These are phyloP conservation scores for Euplexia lucipara DNA, from an alignment of 2,888 invertebrate genomes.

Conservation along the genomic window DNA sequence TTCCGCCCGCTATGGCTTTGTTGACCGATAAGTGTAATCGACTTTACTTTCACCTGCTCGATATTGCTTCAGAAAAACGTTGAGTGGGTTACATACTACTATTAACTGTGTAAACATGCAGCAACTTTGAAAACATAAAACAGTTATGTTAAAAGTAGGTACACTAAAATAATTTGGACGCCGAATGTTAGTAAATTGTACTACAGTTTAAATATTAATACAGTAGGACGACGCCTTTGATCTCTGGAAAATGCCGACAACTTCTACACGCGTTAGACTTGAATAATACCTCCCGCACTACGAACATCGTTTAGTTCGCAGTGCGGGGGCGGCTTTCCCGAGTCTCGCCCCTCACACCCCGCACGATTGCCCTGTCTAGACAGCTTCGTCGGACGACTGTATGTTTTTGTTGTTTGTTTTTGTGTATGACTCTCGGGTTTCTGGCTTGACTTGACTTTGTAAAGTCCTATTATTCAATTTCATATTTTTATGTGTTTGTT, in stretches of 20 bases:
- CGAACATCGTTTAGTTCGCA: no score
- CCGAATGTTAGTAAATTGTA: constrained; percentile 27
- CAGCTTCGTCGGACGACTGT: no score
- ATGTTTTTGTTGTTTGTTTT: neutral
- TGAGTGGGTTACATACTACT: constrained; percentile 40
- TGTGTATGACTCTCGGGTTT: no score
- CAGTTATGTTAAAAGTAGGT: constrained; percentile 16
- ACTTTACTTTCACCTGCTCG: constrained; percentile 64
- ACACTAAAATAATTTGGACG: constrained; percentile 16
- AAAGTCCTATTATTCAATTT: neutral
- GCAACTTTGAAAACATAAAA: constrained; percentile 22
- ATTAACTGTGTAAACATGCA: constrained; percentile 52
- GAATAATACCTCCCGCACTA: no score
- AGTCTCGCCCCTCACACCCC: no score
- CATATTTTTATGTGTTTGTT: neutral
- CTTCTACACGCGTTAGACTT: no score
- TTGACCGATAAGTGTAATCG: constrained; percentile 59
- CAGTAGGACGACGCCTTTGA: no score
- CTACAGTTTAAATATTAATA: no score
- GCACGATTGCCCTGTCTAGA: no score
- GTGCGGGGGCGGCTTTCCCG: no score
- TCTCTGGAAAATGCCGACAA: no score
- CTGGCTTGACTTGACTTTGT: no score
- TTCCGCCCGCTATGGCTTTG: constrained; percentile 48
- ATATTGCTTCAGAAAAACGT: constrained; percentile 63